Percentiles rank a stretch among this genome's conserved stretches.
phyloP scores from a whole-genome alignment of 2,113 vertebrate genomes.

The Genyomyrus donnyi region DNA sequence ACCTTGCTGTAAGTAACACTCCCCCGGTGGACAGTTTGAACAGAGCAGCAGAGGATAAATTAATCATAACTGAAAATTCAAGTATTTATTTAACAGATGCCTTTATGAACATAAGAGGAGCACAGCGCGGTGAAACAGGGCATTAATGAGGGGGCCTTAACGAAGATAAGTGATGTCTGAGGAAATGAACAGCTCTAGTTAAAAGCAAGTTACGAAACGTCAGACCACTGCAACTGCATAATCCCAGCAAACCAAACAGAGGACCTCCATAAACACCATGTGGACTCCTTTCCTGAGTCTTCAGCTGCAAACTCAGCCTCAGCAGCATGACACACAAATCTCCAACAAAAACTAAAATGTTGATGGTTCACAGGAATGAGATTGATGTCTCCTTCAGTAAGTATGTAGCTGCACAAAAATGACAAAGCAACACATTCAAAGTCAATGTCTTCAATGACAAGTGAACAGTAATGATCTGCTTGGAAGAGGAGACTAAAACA shows the following conservation, averaged over 20 bases:
- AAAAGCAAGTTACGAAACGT: neutral
- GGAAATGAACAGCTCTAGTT: neutral
- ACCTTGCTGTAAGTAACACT: neutral
- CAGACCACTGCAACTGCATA: neutral
- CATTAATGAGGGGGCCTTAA: neutral
- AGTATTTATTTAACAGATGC: slow-evolving; percentile 1
- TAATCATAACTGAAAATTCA: neutral
- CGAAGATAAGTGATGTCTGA: neutral
- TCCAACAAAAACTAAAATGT: neutral
- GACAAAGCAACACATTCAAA: neutral
- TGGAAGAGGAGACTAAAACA: neutral
- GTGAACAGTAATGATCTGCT: neutral
- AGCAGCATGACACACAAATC: neutral
- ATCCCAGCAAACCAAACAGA: neutral
- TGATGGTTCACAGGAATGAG: neutral
- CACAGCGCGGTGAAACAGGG: neutral
- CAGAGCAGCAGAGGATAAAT: neutral
- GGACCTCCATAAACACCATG: neutral
- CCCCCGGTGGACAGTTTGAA: neutral
- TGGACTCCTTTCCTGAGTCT: neutral
- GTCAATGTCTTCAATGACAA: neutral
- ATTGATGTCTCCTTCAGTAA: neutral
- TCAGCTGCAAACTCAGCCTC: neutral
- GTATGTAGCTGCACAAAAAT: neutral
- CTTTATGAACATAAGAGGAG: neutral